phyloP scores from a whole-genome alignment of 2,797 vertebrate species.

The Clarias fuscus region DNA sequence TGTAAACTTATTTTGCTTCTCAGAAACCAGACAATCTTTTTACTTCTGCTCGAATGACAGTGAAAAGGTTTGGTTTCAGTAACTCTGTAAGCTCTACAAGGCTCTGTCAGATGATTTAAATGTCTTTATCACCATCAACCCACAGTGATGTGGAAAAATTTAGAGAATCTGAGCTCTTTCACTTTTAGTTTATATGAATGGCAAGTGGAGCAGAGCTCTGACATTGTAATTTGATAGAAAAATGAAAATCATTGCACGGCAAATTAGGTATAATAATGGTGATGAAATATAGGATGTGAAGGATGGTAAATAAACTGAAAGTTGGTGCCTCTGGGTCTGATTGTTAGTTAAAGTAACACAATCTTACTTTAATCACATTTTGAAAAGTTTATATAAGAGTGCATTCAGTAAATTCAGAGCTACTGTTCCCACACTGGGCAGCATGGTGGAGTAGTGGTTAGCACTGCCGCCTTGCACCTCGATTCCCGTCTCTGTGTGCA shows the following conservation, averaged over 20 bases:
- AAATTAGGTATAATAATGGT: background rate
- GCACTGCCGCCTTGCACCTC: no score
- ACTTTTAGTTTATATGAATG: background rate
- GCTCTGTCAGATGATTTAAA: background rate
- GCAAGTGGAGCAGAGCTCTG: background rate
- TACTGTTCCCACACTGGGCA: background rate
- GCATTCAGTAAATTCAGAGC: no score
- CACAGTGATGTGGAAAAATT: background rate
- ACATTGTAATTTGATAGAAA: constrained; percentile 11
- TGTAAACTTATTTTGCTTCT: background rate
- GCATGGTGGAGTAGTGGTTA: no score
- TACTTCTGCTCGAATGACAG: background rate
- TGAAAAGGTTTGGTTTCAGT: background rate
- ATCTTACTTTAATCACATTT: background rate
- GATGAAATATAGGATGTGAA: background rate
- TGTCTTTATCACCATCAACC: background rate
- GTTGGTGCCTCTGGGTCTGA: background rate
- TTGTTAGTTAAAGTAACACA: background rate
- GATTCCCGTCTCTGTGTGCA: no score
- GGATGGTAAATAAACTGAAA: background rate
- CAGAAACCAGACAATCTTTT: background rate
- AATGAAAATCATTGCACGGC: background rate
- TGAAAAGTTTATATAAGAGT: background rate
- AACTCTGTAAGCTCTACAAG: background rate
- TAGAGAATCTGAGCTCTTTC: background rate